Conservation (phyloP, 2,888 invertebrate species). For the Anarsia innoxiella region DNA sequence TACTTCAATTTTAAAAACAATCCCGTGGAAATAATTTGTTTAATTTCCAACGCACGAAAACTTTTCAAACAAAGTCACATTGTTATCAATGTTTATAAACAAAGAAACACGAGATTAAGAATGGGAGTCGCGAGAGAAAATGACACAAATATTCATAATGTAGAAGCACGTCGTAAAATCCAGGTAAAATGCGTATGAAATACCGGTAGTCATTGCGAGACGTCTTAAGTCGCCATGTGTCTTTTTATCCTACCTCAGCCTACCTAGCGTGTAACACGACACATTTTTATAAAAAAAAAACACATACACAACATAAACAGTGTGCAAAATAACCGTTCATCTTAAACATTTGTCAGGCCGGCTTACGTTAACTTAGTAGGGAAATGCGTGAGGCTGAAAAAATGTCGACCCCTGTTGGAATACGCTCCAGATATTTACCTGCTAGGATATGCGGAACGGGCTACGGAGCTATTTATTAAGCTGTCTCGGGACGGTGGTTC, state of each 20-base stretch:
- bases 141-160: constrained; percentile 12
- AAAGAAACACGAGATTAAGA: too few species aligned
- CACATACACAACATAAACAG: constrained; percentile 53
- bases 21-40: too few species aligned
- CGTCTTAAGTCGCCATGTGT: constrained; percentile 33
- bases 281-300: constrained; percentile 50
- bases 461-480: constrained; percentile 10
- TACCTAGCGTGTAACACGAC: constrained; percentile 32
- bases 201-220: constrained; percentile 36
- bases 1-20: too few species aligned
- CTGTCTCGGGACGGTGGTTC: not conserved
- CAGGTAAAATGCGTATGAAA: constrained; percentile 29
- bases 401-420: constrained; percentile 37
- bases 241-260: constrained; percentile 42
- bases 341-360: constrained; percentile 70
- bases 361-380: constrained; percentile 67
- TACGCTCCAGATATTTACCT: constrained; percentile 16
- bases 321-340: constrained; percentile 69
- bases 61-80: too few species aligned
- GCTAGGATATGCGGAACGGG: constrained; percentile 3
- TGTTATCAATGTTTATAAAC: too few species aligned
- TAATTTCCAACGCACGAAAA: too few species aligned
- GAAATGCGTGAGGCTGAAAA: constrained; percentile 48
- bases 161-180: constrained; percentile 20
- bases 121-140: too few species aligned